Conservation (phyloP, 2,113 vertebrate genomes). For the Triplophysa siluroides region DNA sequence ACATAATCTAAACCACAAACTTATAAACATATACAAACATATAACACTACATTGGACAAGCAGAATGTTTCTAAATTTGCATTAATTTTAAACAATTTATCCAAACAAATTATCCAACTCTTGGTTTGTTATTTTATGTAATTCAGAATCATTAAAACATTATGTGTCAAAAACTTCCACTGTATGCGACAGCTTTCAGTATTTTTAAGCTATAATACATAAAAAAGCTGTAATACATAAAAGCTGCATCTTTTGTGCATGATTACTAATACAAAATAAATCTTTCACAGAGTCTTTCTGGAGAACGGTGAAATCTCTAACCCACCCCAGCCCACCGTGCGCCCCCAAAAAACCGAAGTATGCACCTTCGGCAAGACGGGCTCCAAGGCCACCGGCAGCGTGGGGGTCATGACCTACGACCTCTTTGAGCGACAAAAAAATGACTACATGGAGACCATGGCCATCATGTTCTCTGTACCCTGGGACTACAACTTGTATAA, state of each 20-base stretch:
- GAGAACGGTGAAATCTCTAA: conserved; percentile 69
- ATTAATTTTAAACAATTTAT: no score
- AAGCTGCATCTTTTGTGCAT: not conserved
- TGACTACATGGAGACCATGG: conserved; percentile 62
- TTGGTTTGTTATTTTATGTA: no score
- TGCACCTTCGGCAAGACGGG: conserved; percentile 69
- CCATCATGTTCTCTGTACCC: conserved; percentile 74
- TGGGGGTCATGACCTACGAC: conserved; percentile 75
- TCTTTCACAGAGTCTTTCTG: conserved; percentile 61
- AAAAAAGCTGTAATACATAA: not conserved
- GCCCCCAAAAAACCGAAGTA: conserved; percentile 65
- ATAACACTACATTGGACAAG: no score
- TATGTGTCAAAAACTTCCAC: no score
- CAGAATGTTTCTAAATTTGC: no score
- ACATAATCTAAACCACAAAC: no score
- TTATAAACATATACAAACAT: no score
- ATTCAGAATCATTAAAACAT: no score
- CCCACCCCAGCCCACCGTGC: conserved; percentile 71
- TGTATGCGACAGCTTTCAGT: no score
- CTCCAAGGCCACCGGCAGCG: conserved; percentile 58
- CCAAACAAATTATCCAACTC: no score
- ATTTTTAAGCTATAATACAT: no score
- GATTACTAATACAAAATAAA: not conserved
- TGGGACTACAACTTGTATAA: conserved; percentile 75
- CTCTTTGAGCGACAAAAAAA: conserved; percentile 62